Evolutionary conservation across 2,797 vertebrate species (phyloP).

Genomic region (Cossypha polioptera): DNA sequence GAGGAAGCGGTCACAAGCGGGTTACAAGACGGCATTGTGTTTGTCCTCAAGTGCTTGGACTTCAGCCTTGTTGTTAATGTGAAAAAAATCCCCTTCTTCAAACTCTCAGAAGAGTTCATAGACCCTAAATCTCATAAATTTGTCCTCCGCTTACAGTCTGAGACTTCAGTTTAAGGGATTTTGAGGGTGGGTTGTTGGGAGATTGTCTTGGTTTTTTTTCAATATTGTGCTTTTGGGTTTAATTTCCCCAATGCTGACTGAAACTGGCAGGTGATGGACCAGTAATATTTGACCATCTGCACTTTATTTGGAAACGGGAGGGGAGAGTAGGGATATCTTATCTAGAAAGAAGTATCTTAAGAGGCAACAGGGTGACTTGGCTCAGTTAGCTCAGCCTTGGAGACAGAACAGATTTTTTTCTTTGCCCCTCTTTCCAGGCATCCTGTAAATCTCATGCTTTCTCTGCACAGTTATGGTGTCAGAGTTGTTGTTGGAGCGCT

Average conservation of each 20-base stretch:
- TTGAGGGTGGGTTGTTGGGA: conserved; percentile 32
- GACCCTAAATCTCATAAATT: conserved; percentile 97
- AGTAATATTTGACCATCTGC: conserved; percentile 76
- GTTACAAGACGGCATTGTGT: conserved; percentile 85
- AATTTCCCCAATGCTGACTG: conserved; percentile 63
- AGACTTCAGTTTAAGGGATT: conserved; percentile 88
- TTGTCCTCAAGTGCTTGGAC: conserved; percentile 91
- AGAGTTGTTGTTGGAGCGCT: conserved; percentile 11
- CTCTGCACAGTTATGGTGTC: conserved; percentile 8
- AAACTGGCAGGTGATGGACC: conserved; percentile 73
- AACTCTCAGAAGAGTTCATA: conserved; percentile 90
- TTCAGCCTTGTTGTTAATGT: conserved; percentile 90
- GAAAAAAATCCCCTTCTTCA: conserved; percentile 91
- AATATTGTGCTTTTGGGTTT: conserved; percentile 59
- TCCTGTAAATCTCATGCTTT: not conserved
- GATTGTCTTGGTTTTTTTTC: conserved; percentile 25
- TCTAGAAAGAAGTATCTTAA: conserved; percentile 30
- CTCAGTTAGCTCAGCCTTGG: conserved; percentile 34
- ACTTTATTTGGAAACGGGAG: conserved; percentile 74
- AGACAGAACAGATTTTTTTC: conserved; percentile 19
- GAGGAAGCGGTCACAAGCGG: conserved; percentile 91
- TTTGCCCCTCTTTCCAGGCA: not conserved
- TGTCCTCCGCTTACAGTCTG: conserved; percentile 91
- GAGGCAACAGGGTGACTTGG: conserved; percentile 28
- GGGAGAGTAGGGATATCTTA: conserved; percentile 38